Evolutionary conservation across 2,888 invertebrate genomes (phyloP).

Genomic region (Xestia rhomboidea): DNA sequence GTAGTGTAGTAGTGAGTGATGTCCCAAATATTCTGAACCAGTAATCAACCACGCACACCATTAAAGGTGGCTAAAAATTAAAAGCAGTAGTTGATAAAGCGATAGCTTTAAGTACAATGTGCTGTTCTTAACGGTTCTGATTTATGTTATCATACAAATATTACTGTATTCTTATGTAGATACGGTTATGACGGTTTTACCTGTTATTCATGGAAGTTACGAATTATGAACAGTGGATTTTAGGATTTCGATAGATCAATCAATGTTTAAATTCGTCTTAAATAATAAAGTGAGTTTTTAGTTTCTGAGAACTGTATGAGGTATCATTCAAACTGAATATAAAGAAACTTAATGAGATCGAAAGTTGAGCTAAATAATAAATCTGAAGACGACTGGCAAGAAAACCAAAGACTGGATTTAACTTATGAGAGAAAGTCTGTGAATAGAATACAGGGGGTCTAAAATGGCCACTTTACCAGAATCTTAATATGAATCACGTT

Average conservation of each 20-base stretch:
- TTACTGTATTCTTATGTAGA: too few relatives aligned
- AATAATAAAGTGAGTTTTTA: not conserved
- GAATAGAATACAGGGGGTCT: conserved; percentile 13
- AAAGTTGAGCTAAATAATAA: not conserved
- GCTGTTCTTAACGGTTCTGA: not conserved
- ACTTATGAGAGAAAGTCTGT: conserved; percentile 8
- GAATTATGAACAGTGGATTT: too few relatives aligned
- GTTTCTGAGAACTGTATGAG: not conserved
- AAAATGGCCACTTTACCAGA: too few relatives aligned
- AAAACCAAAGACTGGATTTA: conserved; percentile 1
- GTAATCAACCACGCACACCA: too few relatives aligned
- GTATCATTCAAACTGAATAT: not conserved
- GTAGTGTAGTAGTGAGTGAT: not conserved
- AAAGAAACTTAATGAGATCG: not conserved
- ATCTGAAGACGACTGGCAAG: not conserved
- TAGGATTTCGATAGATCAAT: not conserved
- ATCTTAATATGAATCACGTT: too few relatives aligned
- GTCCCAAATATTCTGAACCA: not conserved
- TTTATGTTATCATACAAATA: not conserved
- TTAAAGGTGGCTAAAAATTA: too few relatives aligned
- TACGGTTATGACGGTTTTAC: too few relatives aligned
- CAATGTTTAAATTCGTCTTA: too few relatives aligned
- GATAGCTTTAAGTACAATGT: not conserved
- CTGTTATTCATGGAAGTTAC: too few relatives aligned
- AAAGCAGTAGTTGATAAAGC: too few relatives aligned